Evolutionary conservation across 2,113 vertebrate genomes (phyloP).

Genomic region (Lepus timidus): DNA sequence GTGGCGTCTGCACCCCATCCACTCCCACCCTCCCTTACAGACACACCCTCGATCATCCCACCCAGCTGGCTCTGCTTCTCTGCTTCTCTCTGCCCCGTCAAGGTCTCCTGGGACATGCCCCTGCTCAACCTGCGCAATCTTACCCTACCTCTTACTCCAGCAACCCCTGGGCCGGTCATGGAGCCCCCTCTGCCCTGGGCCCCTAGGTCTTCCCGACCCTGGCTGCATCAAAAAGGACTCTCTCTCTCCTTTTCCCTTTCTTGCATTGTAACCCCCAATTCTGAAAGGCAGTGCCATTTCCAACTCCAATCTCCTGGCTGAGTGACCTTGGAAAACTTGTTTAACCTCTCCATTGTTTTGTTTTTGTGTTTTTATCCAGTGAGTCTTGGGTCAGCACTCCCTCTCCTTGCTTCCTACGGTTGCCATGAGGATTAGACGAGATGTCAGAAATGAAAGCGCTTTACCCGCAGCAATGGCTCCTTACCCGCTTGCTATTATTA

Average conservation of each 20-base stretch:
- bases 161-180: background rate
- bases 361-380: constrained; percentile 27
- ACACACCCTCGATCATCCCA: background rate
- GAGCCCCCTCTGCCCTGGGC: background rate
- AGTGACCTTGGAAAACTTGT: constrained; percentile 69
- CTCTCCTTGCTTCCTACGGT: background rate
- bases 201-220: background rate
- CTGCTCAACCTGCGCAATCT: background rate
- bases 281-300: background rate
- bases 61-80: background rate
- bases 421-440: background rate
- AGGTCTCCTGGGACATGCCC: background rate
- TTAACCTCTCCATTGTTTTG: background rate
- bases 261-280: background rate
- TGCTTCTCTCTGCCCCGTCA: background rate
- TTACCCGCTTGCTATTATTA: background rate
- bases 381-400: background rate
- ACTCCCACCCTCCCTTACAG: background rate
- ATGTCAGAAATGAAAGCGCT: constrained; percentile 30
- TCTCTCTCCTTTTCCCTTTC: background rate
- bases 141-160: background rate
- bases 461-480: background rate
- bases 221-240: background rate
- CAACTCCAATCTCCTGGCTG: background rate
- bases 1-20: rapidly evolving